Percentiles rank a stretch among this genome's conserved stretches.
Evolutionary conservation across 2,888 invertebrate genomes (phyloP).

Genomic region (Dryocosmus kuriphilus): DNA sequence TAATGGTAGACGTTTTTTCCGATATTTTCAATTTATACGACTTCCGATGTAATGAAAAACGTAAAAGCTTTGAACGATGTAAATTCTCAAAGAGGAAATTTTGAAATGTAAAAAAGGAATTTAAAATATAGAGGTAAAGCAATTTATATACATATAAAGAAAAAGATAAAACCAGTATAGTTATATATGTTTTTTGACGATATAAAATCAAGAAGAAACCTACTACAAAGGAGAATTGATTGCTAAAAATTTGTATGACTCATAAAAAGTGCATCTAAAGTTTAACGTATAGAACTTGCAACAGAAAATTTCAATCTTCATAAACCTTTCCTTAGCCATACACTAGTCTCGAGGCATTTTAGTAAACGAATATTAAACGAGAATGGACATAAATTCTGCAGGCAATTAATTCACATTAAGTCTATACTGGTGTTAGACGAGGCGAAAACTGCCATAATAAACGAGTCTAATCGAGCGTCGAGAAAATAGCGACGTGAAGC

Average conservation of each 20-base stretch:
- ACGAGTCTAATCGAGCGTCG: neutral
- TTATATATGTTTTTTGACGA: no score
- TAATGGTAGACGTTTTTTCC: neutral
- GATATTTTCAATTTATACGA: no score
- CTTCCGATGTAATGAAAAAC: neutral
- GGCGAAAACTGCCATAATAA: neutral
- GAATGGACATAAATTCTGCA: neutral
- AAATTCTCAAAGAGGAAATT: neutral
- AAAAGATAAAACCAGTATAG: no score
- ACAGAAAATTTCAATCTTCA: neutral
- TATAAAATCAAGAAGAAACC: no score
- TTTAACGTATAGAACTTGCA: neutral
- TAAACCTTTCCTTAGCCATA: neutral
- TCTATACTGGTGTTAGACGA: neutral
- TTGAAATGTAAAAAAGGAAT: no score
- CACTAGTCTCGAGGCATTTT: neutral
- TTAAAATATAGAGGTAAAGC: no score
- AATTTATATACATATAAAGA: no score
- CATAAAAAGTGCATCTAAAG: neutral
- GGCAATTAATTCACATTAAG: neutral
- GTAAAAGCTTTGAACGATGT: neutral
- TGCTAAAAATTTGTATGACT: neutral
- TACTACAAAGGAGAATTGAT: neutral
- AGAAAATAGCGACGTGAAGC: slow-evolving; percentile 3
- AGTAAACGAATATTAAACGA: neutral